phyloP scores from a whole-genome alignment of 2,888 invertebrate species.

The Lucinisca nassula region DNA sequence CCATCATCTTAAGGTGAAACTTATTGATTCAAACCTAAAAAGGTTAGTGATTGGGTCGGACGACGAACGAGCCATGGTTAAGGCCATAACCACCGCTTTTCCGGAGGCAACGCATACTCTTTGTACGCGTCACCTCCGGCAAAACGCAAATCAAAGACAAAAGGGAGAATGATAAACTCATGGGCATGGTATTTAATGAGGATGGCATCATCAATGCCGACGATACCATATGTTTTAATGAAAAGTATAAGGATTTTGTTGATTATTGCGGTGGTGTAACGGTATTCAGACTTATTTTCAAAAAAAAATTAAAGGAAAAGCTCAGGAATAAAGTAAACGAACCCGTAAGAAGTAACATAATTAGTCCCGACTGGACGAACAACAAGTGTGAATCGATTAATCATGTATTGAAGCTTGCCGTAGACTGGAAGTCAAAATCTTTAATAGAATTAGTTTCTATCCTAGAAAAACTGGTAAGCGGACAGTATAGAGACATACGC shows the following conservation, averaged over 20 bases:
- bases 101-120: constrained; percentile 50
- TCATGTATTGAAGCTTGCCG: constrained; percentile 53
- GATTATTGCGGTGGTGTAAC: neutral
- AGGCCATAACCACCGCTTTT: constrained; percentile 35
- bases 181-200: constrained; percentile 35
- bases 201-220: constrained; percentile 35
- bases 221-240: constrained; percentile 41
- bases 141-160: constrained; percentile 36
- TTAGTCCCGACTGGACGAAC: constrained; percentile 49
- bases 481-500: constrained; percentile 28
- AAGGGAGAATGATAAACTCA: constrained; percentile 2
- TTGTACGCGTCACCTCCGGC: constrained; percentile 42
- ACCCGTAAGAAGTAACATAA: neutral
- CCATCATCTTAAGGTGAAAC: constrained; percentile 42
- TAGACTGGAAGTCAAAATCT: constrained; percentile 28
- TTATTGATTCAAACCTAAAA: neutral
- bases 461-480: constrained; percentile 1
- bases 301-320: constrained; percentile 7
- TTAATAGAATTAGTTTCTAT: constrained; percentile 18
- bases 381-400: constrained; percentile 59
- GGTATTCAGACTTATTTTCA: constrained; percentile 23
- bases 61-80: constrained; percentile 41
- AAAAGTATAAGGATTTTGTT: constrained; percentile 42
- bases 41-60: constrained; percentile 54
- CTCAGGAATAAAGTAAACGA: constrained; percentile 22